Evolutionary conservation across 2,888 invertebrate species (phyloP).

Genomic region (Podotricha telesiphe): DNA sequence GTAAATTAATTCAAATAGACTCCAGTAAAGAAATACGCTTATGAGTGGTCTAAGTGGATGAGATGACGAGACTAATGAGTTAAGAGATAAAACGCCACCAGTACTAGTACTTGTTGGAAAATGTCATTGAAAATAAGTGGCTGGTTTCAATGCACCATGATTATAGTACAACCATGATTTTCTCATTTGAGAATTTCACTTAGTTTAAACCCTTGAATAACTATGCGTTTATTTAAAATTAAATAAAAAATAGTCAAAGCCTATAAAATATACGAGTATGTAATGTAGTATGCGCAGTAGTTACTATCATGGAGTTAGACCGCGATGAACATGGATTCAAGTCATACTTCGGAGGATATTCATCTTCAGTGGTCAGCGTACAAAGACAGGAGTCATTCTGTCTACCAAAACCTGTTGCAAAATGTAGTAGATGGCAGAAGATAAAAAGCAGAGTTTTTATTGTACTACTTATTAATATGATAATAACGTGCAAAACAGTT

Average conservation of each 20-base stretch:
- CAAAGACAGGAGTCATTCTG: too few species aligned
- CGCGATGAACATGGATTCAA: too few species aligned
- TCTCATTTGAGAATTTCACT: constrained; percentile 17
- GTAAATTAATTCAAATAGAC: constrained; percentile 35
- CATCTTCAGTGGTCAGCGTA: too few species aligned
- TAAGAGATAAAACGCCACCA: constrained; percentile 38
- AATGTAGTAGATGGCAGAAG: too few species aligned
- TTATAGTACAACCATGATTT: constrained; percentile 24
- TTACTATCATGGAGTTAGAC: too few species aligned
- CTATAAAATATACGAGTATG: neutral
- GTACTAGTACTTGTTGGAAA: constrained; percentile 35
- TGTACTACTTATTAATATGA: neutral
- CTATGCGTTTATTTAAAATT: neutral
- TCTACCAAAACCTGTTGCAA: too few species aligned
- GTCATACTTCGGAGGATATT: too few species aligned
- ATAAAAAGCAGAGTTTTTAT: neutral
- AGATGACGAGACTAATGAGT: constrained; percentile 44
- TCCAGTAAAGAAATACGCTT: constrained; percentile 38
- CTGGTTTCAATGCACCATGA: constrained; percentile 34
- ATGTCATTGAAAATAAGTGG: constrained; percentile 37
- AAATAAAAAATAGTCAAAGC: neutral
- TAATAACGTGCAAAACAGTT: constrained; percentile 33
- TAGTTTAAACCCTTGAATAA: neutral
- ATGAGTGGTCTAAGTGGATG: constrained; percentile 42
- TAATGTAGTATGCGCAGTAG: too few species aligned